Conservation (phyloP, 2,797 vertebrate genomes). For the Takifugu rubripes region DNA sequence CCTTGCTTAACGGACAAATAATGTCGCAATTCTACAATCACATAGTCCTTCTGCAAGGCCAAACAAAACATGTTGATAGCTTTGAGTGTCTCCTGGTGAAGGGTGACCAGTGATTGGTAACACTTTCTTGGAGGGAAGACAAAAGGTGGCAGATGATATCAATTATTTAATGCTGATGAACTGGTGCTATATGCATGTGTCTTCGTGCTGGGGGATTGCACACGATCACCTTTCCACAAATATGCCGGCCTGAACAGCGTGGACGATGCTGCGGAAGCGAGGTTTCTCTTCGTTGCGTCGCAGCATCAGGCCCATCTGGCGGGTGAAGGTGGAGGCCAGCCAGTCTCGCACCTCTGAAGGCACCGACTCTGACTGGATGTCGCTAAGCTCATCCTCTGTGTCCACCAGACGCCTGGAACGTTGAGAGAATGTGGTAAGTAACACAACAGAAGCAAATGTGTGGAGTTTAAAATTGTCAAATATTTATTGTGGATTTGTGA, state of each 20-base stretch:
- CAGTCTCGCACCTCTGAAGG: slow-evolving; percentile 97
- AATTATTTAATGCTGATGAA: slow-evolving; percentile 31
- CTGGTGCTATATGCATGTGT: slow-evolving; percentile 10
- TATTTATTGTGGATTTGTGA: slow-evolving; percentile 26
- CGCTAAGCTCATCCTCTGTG: slow-evolving; percentile 96
- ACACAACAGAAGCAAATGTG: slow-evolving; percentile 1
- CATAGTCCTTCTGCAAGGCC: slow-evolving; percentile 8
- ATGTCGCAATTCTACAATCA: not conserved
- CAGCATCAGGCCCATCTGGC: slow-evolving; percentile 98
- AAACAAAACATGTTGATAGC: slow-evolving; percentile 33
- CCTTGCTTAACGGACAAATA: no score
- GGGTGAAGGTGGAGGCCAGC: slow-evolving; percentile 96
- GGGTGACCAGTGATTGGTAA: slow-evolving; percentile 15
- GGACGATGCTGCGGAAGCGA: slow-evolving; percentile 93
- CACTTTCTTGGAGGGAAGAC: slow-evolving; percentile 10
- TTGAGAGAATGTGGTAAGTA: not conserved
- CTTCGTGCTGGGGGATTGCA: not conserved
- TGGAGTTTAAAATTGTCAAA: slow-evolving; percentile 24
- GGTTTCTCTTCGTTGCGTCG: slow-evolving; percentile 92
- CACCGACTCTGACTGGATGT: slow-evolving; percentile 94
- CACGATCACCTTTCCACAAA: slow-evolving; percentile 90
- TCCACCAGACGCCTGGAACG: slow-evolving; percentile 87
- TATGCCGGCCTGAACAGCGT: slow-evolving; percentile 97
- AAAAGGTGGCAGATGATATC: slow-evolving; percentile 15
- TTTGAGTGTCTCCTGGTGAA: slow-evolving; percentile 16